Evolutionary conservation across 2,888 invertebrate genomes (phyloP), one percentile per base, ranked within the genome.

Genomic region (Idaea biselata): DNA sequence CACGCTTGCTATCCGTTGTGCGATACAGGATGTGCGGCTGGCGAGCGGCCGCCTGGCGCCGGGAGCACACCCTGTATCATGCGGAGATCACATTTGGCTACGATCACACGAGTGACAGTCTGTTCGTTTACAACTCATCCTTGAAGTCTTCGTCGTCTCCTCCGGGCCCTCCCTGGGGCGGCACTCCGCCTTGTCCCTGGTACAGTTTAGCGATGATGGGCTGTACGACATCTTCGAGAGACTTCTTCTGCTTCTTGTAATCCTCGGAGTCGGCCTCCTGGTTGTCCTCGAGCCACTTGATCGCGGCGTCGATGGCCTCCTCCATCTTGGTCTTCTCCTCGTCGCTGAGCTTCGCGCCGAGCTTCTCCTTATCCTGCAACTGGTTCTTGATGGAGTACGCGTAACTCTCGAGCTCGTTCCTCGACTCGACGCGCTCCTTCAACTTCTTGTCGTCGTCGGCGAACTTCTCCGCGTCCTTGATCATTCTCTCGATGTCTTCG

Each of bases 401-500:
- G 78, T 99, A 99, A 64, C 97, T 97, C 90, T 99, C 99, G 62
- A 99, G 94, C 83, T 99, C 99, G 86, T 99, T 99, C 72, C 98
- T 95, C 4, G 99, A 96, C 84, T 99, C 99, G 4, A 99, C 98
- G 60, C 97, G 95, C 89, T 99, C 98, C 92, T 98, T 98, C 71
- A 98, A 93, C 89, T 98, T 98, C 93, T 99, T 99, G 91, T 99
- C 99, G 73, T 99, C 99, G 80, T 99, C 99, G 17, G 99, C 98
- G 91, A 99, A 99, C 88, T 97, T 98, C 93, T 99, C 99, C 0
- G 99, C 99, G 83, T 99, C 99, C 89, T 97, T 97, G 88, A 99
- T 99, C 99, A 99, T 99, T 68, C 98, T 94, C 83, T 99, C 99
- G 74, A 99, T 99, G 80, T 99, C 99, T 75, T 99, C 99, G 5